A percentile compares a stretch with the other conserved stretches of the same genome.
These are phyloP conservation scores for Cynoglossus semilaevis DNA, from an alignment of 2,113 vertebrate species.

Conservation along the genomic window DNA sequence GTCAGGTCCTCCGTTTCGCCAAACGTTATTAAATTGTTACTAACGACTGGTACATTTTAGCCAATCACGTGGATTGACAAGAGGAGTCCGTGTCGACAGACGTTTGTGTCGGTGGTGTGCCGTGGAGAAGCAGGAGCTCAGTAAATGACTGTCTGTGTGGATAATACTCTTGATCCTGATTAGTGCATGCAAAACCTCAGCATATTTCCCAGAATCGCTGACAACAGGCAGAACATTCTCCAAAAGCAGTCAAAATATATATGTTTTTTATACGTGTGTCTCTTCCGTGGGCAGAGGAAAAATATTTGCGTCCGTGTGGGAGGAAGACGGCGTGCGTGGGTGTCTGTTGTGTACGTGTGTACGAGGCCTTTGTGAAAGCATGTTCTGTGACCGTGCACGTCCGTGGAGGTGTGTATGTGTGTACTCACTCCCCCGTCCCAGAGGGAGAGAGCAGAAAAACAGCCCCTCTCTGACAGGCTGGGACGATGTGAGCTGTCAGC, in stretches of 20 bases:
- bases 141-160: conserved; percentile 77
- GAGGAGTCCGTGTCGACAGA: conserved; percentile 64
- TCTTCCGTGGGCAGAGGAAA: conserved; percentile 48
- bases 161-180: conserved; percentile 82
- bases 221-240: conserved; percentile 74
- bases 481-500: conserved; percentile 92
- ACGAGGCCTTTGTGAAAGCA: conserved; percentile 54
- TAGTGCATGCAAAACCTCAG: conserved; percentile 77
- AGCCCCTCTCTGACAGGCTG: conserved; percentile 87
- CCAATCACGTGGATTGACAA: conserved; percentile 75
- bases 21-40: conserved; percentile 71
- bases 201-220: conserved; percentile 78
- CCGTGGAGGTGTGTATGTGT: conserved; percentile 2
- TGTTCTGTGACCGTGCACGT: conserved; percentile 42
- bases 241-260: conserved; percentile 82
- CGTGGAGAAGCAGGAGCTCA: conserved; percentile 61
- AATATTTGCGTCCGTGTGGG: conserved; percentile 48
- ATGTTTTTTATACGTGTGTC: conserved; percentile 66
- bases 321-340: conserved; percentile 32
- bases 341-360: conserved; percentile 56
- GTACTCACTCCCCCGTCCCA: conserved; percentile 70
- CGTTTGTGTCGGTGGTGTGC: conserved; percentile 71
- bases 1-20: conserved; percentile 76
- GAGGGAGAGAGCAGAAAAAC: conserved; percentile 82
- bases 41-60: conserved; percentile 80